These are phyloP conservation scores for Brachyhypopomus occidentalis DNA, from an alignment of 2,113 vertebrate species.

Conservation along the genomic window DNA sequence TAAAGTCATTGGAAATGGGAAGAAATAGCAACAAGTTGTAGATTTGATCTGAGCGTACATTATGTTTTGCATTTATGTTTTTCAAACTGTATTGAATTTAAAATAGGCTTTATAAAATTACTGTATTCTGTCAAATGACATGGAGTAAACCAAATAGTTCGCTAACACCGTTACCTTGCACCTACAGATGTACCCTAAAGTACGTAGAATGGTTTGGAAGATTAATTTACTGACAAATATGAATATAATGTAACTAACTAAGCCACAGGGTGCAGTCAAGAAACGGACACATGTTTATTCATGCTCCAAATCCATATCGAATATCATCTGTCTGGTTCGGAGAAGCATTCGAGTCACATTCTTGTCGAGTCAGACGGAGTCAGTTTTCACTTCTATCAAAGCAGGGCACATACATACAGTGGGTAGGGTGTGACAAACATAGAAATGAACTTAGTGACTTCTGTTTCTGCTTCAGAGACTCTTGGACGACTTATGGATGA, in stretches of 20 bases:
- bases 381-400: constrained; percentile 46
- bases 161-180: too few species aligned
- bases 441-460: constrained; percentile 30
- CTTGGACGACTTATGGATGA: constrained; percentile 11
- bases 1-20: constrained; percentile 65
- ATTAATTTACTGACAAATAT: too few species aligned
- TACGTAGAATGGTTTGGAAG: too few species aligned
- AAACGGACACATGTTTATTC: too few species aligned
- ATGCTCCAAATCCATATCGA: constrained; percentile 10
- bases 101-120: too few species aligned
- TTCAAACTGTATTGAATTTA: too few species aligned
- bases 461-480: constrained; percentile 3
- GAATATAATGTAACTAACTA: too few species aligned
- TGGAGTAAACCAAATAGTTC: too few species aligned
- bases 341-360: constrained; percentile 62
- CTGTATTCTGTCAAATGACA: too few species aligned
- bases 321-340: not conserved
- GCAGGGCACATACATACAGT: not conserved
- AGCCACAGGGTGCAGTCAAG: too few species aligned
- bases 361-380: constrained; percentile 61
- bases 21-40: constrained; percentile 72
- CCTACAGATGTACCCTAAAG: too few species aligned
- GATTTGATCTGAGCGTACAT: constrained; percentile 38
- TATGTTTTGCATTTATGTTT: too few species aligned
- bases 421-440: constrained; percentile 27